Percentiles rank a stretch among this genome's conserved stretches.
These are phyloP conservation scores for Carassius carassius DNA, from an alignment of 2,113 vertebrate genomes.

Conservation along the genomic window DNA sequence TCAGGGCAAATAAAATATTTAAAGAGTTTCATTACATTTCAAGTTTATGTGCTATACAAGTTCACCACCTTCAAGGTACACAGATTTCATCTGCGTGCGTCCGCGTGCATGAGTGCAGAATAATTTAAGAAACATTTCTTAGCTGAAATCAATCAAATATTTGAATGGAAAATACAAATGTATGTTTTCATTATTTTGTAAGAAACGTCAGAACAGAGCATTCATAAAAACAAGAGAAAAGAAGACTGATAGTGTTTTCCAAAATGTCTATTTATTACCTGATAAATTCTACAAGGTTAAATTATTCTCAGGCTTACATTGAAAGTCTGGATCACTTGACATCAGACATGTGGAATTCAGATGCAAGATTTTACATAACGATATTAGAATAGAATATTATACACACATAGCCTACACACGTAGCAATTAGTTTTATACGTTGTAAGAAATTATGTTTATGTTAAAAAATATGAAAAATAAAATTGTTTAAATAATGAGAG, in stretches of 20 bases:
- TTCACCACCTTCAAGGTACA: neutral
- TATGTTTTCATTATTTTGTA: neutral
- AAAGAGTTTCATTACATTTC: neutral
- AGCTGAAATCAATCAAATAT: neutral
- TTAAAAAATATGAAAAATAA: neutral
- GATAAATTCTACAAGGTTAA: neutral
- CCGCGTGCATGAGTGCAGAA: too few species aligned
- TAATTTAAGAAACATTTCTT: neutral
- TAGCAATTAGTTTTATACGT: too few species aligned
- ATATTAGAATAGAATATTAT: too few species aligned
- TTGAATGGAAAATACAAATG: neutral
- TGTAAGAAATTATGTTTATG: neutral
- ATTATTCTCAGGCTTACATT: neutral
- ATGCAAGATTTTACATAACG: neutral
- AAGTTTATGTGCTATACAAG: neutral
- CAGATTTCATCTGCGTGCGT: neutral
- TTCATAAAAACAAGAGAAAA: neutral
- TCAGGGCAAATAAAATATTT: too few species aligned
- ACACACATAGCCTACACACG: too few species aligned
- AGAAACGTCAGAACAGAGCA: too few species aligned
- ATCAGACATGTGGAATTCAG: neutral
- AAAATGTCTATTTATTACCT: neutral
- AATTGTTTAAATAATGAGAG: neutral
- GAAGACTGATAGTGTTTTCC: neutral
- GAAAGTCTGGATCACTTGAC: neutral